A percentile compares a stretch with the other conserved stretches of the same genome.
Evolutionary conservation across 2,113 vertebrate species (phyloP).

Genomic region (Epinephelus cyanopodus): DNA sequence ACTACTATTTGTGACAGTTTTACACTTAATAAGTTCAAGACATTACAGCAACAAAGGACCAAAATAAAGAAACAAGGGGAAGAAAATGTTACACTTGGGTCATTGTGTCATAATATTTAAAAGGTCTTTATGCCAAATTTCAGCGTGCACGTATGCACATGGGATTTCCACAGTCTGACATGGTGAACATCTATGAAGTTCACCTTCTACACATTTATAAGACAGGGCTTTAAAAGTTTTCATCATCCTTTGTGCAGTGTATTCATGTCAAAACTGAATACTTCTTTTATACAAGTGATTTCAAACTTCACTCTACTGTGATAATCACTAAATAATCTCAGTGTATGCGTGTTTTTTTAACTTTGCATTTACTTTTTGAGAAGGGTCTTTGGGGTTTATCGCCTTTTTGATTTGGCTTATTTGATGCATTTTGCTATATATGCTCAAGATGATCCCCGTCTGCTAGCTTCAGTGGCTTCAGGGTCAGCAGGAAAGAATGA

Average conservation of each 20-base stretch:
- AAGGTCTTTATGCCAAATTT: not conserved
- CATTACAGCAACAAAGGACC: not conserved
- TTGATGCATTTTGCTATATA: slow-evolving; percentile 31
- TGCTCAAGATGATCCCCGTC: slow-evolving; percentile 3
- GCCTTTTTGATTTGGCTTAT: slow-evolving; percentile 43
- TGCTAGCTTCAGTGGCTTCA: slow-evolving; percentile 34
- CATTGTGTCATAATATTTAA: not conserved
- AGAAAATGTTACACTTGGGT: not conserved
- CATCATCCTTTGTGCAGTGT: not conserved
- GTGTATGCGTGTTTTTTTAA: slow-evolving; percentile 18
- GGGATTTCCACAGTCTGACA: slow-evolving; percentile 6
- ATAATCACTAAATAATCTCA: not conserved
- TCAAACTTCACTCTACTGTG: not conserved
- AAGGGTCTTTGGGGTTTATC: slow-evolving; percentile 12
- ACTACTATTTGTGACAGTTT: slow-evolving; percentile 16
- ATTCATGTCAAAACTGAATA: not conserved
- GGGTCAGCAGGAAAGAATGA: slow-evolving; percentile 54
- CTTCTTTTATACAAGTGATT: not conserved
- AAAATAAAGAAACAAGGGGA: not conserved
- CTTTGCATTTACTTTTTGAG: slow-evolving; percentile 6
- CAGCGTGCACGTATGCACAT: not conserved
- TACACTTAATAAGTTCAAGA: slow-evolving; percentile 10
- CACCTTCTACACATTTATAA: slow-evolving; percentile 2
- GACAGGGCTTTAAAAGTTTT: not conserved
- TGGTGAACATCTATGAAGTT: not conserved